Evolutionary conservation across 1,140 invertebrate genomes (phyloP).

Genomic region (Drosophila pandora): DNA sequence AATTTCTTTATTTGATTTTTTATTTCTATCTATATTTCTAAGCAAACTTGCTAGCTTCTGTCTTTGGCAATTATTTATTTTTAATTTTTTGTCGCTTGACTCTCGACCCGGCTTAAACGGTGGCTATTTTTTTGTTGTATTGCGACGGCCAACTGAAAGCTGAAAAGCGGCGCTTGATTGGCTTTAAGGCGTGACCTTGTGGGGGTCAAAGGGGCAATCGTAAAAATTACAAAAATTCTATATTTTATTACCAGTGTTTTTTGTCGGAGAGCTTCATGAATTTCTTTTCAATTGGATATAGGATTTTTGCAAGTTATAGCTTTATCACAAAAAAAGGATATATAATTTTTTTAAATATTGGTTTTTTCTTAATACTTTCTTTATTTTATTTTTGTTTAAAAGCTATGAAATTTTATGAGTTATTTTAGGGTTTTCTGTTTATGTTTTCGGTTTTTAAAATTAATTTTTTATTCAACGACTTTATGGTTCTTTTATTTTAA

Average conservation of each 20-base stretch:
- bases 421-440: not conserved
- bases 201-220: conserved; percentile 19
- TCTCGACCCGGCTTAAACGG: conserved; percentile 6
- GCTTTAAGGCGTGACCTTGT: conserved; percentile 18
- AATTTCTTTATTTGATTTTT: not conserved
- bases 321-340: not conserved
- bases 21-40: not conserved
- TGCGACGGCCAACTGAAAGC: not conserved
- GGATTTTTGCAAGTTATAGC: not conserved
- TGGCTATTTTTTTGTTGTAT: not conserved
- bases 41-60: conserved; percentile 2
- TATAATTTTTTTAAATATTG: not conserved
- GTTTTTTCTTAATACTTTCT: no score
- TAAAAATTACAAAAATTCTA: not conserved
- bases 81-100: conserved; percentile 21
- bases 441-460: not conserved
- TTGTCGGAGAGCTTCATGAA: no score
- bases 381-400: no score
- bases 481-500: not conserved
- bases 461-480: not conserved
- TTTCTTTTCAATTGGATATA: no score
- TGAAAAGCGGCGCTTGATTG: conserved; percentile 24
- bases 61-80: conserved; percentile 17
- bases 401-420: not conserved
- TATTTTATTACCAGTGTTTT: no score